These are phyloP conservation scores for Gymnoscelis rufifasciata DNA, from an alignment of 2,888 invertebrate genomes.

Conservation along the genomic window DNA sequence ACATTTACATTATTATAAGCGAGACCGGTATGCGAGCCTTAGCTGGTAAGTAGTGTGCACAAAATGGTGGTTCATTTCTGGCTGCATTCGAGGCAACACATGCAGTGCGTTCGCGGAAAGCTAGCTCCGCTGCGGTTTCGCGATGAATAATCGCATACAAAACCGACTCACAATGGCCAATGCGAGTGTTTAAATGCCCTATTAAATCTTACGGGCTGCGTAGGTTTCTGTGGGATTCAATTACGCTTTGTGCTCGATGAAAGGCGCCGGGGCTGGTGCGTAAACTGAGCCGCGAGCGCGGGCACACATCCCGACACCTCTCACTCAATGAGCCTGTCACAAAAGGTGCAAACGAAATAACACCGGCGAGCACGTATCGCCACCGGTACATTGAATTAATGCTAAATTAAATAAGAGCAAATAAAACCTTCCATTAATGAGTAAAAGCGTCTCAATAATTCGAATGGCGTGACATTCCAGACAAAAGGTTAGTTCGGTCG, in stretches of 20 bases:
- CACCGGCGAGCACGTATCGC: slow-evolving; percentile 63
- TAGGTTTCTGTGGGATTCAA: slow-evolving; percentile 79
- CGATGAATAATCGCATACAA: slow-evolving; percentile 75
- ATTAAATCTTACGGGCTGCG: slow-evolving; percentile 77
- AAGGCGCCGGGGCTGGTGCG: slow-evolving; percentile 72
- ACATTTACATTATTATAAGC: slow-evolving; percentile 35
- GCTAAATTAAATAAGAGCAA: slow-evolving; percentile 79
- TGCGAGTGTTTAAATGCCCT: slow-evolving; percentile 79
- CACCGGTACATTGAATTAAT: slow-evolving; percentile 76
- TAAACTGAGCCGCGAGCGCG: slow-evolving; percentile 70
- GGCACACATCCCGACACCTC: slow-evolving; percentile 78
- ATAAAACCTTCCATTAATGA: slow-evolving; percentile 73
- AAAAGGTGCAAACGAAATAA: slow-evolving; percentile 74
- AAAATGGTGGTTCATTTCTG: slow-evolving; percentile 44
- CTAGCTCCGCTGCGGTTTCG: slow-evolving; percentile 61
- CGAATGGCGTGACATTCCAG: slow-evolving; percentile 56
- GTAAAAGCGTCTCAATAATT: slow-evolving; percentile 67
- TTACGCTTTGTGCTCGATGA: slow-evolving; percentile 77
- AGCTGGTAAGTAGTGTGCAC: slow-evolving; percentile 43
- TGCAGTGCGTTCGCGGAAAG: slow-evolving; percentile 62
- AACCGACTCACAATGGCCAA: slow-evolving; percentile 75
- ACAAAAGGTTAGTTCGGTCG: slow-evolving; percentile 51
- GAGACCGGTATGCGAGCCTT: slow-evolving; percentile 39
- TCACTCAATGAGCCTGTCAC: slow-evolving; percentile 75
- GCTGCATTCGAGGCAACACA: slow-evolving; percentile 58